These are phyloP conservation scores for Acrocephalus arundinaceus DNA, from an alignment of 2,113 vertebrate species.

Conservation along the genomic window DNA sequence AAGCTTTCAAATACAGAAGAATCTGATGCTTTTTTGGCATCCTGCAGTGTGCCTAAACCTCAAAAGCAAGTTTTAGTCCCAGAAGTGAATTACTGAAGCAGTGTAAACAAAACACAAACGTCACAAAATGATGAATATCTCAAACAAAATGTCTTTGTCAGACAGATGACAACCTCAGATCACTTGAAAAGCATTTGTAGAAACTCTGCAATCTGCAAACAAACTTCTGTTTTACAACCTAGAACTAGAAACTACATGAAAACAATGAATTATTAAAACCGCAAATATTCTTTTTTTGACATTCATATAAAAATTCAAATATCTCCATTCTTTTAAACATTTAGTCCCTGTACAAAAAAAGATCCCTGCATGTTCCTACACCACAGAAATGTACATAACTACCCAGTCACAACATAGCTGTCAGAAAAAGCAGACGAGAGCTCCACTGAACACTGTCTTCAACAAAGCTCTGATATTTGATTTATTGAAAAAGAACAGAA, in stretches of 20 bases:
- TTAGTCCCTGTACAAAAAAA: background rate
- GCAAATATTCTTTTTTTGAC: background rate
- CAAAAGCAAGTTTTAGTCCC: conserved; percentile 69
- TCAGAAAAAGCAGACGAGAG: background rate
- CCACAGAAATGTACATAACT: background rate
- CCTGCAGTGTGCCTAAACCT: conserved; percentile 62
- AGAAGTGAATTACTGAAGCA: conserved; percentile 71
- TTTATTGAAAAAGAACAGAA: background rate
- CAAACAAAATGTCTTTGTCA: conserved; percentile 70
- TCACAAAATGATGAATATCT: conserved; percentile 69
- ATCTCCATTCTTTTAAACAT: background rate
- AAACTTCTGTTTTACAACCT: conserved; percentile 49
- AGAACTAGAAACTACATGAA: conserved; percentile 14
- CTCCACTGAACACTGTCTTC: background rate
- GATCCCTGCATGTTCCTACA: background rate
- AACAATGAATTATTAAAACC: conserved; percentile 51
- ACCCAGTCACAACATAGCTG: background rate
- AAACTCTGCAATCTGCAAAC: conserved; percentile 22
- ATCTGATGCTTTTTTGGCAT: conserved; percentile 68
- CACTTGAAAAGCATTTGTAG: conserved; percentile 31
- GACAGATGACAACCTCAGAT: conserved; percentile 58
- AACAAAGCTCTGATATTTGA: background rate
- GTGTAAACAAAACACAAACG: conserved; percentile 70
- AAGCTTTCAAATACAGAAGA: conserved; percentile 68
- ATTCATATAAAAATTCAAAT: background rate